Evolutionary conservation across 1,140 invertebrate species (phyloP), one percentile per base, ranked within the genome.

Genomic region (Neuroterus valhalla): DNA sequence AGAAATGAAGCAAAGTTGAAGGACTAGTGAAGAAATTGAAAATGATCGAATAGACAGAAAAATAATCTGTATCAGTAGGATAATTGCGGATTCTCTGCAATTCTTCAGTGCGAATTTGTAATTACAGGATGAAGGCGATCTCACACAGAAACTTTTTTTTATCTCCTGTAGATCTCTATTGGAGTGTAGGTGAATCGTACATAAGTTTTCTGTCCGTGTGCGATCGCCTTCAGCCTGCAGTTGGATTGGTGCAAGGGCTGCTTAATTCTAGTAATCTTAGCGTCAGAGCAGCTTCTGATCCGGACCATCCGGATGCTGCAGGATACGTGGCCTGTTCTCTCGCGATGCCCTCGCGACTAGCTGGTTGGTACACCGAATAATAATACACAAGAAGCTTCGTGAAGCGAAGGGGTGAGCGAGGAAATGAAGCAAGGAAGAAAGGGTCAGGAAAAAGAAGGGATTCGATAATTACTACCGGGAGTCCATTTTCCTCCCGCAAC

Each of bases 391-490:
- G 62, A 62, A 62, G 55, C 55, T 26, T 31, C 55, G 67, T 71
- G 74, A 70, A 75, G 69, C 75, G 73, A 74, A 76, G 72, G 48
- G 77, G 71, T 71, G 72, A 80, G 68, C 70, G 78, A 72, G 76
- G 74, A 68, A 19, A 75, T 80, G 79, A 76, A 73, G 75, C 75
- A 68, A 62, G 74, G 71, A 81, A 77, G 66, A 74, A 76, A 75
- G 71, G 72, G 75, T 73, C 72, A 72, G 76, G 75, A 72, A 73
- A 76, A 80, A 81, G 83, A 78, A 81, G 82, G 82, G 83, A 87
- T 85, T 86, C 87, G 87, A 90, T 90, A 90, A 90, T 89, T 90
- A 90, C 88, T 88, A 90, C 88, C 89, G 87, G 89, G 87, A 90
- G 89, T 90, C 88, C 84, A 87, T 86, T 85, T 87, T 87, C 85